A percentile compares a stretch with the other conserved stretches of the same genome.
These are phyloP conservation scores for Miichthys miiuy DNA, from an alignment of 2,797 vertebrate species.

Conservation along the genomic window DNA sequence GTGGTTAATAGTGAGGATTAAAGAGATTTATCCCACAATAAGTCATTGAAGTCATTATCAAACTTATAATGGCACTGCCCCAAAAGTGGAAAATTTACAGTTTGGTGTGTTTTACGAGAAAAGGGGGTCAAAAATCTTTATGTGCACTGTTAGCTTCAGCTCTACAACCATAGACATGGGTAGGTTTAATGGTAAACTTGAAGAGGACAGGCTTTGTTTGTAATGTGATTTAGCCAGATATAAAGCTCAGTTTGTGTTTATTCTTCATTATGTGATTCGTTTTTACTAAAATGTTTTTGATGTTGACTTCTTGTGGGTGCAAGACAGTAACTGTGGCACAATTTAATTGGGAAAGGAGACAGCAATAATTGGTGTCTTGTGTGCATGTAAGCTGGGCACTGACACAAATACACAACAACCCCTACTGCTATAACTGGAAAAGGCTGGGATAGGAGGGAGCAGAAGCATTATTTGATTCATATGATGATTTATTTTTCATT, in stretches of 20 bases:
- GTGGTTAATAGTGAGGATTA: not conserved
- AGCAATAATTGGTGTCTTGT: not conserved
- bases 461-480: not conserved
- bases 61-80: not conserved
- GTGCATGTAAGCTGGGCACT: not conserved
- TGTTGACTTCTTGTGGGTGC: not conserved
- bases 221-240: not conserved
- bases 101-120: not conserved
- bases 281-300: no score
- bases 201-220: not conserved
- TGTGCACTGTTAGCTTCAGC: not conserved
- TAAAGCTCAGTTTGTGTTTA: not conserved
- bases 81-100: not conserved
- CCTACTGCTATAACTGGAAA: not conserved
- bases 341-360: not conserved
- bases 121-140: not conserved
- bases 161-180: not conserved
- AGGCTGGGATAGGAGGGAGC: not conserved
- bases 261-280: not conserved
- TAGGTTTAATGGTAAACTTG: not conserved
- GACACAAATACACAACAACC: conserved; percentile 5
- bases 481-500: not conserved
- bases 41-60: conserved; percentile 2
- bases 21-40: not conserved
- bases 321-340: not conserved